phyloP scores from a whole-genome alignment of 2,113 vertebrate species.

The Axis porcinus region DNA sequence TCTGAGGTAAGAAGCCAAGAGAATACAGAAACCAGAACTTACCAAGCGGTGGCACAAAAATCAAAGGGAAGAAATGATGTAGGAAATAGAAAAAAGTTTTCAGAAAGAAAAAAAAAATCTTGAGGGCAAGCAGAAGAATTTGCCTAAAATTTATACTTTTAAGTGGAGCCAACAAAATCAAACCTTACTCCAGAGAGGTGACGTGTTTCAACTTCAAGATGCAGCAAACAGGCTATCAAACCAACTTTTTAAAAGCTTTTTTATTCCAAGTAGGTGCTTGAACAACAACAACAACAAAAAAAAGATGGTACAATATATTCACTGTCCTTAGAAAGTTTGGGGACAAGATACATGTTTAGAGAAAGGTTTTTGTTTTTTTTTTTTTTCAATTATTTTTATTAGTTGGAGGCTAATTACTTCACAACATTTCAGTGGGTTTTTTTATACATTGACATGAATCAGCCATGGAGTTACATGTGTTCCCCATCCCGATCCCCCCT shows the following conservation, averaged over 20 bases:
- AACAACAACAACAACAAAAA: background rate
- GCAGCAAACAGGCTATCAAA: background rate
- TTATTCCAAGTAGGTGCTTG: background rate
- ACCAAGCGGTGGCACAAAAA: background rate
- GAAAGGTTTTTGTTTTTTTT: background rate
- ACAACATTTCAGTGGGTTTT: no score
- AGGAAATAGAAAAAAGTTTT: background rate
- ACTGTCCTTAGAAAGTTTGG: background rate
- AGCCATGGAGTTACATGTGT: no score
- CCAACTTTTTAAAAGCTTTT: background rate
- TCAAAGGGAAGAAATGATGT: background rate
- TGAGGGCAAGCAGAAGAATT: background rate
- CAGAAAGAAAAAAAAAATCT: background rate
- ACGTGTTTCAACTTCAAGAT: background rate
- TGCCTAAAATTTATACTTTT: background rate
- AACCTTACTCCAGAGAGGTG: background rate
- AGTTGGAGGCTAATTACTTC: no score
- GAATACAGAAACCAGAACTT: background rate
- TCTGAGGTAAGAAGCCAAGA: background rate
- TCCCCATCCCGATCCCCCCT: no score
- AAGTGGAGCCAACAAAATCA: background rate
- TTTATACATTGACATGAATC: no score
- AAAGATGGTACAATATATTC: background rate
- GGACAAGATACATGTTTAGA: background rate
- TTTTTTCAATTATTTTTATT: no score